A percentile compares a stretch with the other conserved stretches of the same genome.
phyloP scores from a whole-genome alignment of 2,888 invertebrate species.

The Cerastoderma edule region DNA sequence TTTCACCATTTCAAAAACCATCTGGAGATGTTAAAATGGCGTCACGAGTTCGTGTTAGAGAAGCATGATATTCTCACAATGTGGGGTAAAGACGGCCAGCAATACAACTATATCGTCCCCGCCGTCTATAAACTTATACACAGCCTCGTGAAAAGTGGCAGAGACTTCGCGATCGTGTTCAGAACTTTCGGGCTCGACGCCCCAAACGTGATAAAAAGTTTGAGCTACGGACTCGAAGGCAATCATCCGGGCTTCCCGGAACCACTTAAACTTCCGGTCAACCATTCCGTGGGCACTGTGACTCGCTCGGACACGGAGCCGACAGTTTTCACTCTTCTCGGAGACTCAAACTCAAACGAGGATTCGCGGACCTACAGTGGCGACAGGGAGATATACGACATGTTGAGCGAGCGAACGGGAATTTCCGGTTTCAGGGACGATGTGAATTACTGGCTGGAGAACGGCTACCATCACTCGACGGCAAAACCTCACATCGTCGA shows the following conservation, averaged over 20 bases:
- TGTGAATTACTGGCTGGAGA: conserved; percentile 79
- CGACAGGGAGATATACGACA: conserved; percentile 77
- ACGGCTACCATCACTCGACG: conserved; percentile 75
- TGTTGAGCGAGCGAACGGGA: conserved; percentile 73
- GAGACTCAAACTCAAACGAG: conserved; percentile 34
- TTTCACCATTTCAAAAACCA: conserved; percentile 75
- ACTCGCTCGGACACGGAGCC: conserved; percentile 59
- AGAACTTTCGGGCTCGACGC: conserved; percentile 82
- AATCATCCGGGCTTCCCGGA: conserved; percentile 78
- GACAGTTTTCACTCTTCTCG: conserved; percentile 55
- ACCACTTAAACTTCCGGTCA: conserved; percentile 67
- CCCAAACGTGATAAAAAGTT: conserved; percentile 76
- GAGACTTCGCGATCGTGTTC: conserved; percentile 81
- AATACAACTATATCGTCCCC: conserved; percentile 82
- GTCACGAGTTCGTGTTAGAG: conserved; percentile 52
- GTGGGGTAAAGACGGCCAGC: conserved; percentile 72
- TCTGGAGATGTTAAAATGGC: conserved; percentile 76
- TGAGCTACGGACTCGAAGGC: conserved; percentile 71
- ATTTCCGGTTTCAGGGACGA: conserved; percentile 81
- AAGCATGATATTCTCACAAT: conserved; percentile 70
- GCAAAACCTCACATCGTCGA: conserved; percentile 82
- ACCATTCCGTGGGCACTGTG: conserved; percentile 71
- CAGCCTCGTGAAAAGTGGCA: conserved; percentile 66
- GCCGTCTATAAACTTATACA: conserved; percentile 80
- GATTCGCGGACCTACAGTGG: conserved; percentile 41